Evolutionary conservation across 2,797 vertebrate species (phyloP).

Genomic region (Sebastolobus alascanus): DNA sequence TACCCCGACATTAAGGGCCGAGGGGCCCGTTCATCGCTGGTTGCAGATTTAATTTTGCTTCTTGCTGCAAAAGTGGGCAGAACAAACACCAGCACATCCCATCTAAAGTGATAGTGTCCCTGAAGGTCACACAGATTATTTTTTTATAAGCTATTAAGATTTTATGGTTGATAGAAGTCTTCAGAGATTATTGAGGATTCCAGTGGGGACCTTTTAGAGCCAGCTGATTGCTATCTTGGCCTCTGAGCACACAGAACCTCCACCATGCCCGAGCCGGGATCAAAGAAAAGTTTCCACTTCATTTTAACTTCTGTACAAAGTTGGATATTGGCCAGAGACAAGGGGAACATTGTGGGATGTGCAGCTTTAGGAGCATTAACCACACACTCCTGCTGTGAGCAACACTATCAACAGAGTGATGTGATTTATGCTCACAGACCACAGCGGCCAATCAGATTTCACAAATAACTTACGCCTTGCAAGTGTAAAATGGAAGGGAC

Average conservation of each 20-base stretch:
- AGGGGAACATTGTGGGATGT: constrained; percentile 21
- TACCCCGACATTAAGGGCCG: too few relatives aligned
- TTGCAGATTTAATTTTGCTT: background rate
- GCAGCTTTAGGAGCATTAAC: constrained; percentile 17
- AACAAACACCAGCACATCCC: constrained; percentile 45
- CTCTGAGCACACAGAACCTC: constrained; percentile 44
- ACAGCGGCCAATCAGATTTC: background rate
- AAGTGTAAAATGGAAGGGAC: background rate
- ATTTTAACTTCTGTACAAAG: constrained; percentile 53
- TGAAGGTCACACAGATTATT: constrained; percentile 72
- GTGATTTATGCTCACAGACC: constrained; percentile 4
- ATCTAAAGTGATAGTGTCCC: constrained; percentile 41
- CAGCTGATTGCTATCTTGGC: constrained; percentile 63
- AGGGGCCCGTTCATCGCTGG: too few relatives aligned
- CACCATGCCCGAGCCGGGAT: constrained; percentile 36
- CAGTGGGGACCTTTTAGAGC: constrained; percentile 58
- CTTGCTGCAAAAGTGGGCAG: constrained; percentile 2
- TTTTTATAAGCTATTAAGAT: constrained; percentile 73
- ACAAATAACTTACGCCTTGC: background rate
- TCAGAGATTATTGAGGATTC: constrained; percentile 64
- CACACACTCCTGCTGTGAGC: background rate
- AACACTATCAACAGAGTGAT: background rate
- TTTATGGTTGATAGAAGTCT: constrained; percentile 73
- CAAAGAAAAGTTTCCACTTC: constrained; percentile 63
- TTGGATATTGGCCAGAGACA: constrained; percentile 42